These are phyloP conservation scores for Lagenorhynchus albirostris DNA, from an alignment of 2,113 vertebrate genomes.

Conservation along the genomic window DNA sequence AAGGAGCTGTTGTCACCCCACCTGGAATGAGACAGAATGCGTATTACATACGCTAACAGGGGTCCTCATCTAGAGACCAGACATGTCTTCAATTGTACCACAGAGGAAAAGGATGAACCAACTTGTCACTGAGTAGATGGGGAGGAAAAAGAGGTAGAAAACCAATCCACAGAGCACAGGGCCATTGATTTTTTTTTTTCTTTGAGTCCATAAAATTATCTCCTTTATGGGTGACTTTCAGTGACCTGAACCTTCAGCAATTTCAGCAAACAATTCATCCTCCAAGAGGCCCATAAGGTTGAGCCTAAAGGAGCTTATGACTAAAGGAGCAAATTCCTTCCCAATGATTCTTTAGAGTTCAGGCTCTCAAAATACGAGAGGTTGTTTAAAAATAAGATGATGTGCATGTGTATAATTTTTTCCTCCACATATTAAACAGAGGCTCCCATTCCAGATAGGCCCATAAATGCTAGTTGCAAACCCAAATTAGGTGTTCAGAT, in stretches of 20 bases:
- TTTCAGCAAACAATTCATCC: not conserved
- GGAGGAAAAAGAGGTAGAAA: not conserved
- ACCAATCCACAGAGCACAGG: constrained; percentile 3
- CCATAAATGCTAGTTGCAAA: not conserved
- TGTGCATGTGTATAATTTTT: not conserved
- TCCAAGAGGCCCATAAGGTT: not conserved
- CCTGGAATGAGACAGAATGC: not conserved
- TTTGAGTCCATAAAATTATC: constrained; percentile 38
- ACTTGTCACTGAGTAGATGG: not conserved
- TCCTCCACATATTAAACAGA: not conserved
- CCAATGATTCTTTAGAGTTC: not conserved
- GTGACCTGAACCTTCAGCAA: not conserved
- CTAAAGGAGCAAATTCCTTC: not conserved
- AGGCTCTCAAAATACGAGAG: not conserved
- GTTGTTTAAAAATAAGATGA: not conserved
- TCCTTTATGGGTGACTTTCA: constrained; percentile 8
- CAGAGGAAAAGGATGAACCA: not conserved
- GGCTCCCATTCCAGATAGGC: not conserved
- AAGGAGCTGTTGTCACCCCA: not conserved
- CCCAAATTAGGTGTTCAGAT: not conserved
- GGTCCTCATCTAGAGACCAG: not conserved
- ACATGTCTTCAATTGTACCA: not conserved
- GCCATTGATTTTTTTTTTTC: not conserved
- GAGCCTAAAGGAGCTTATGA: not conserved
- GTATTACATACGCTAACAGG: not conserved